Base-by-base conservation (phyloP, 2,797 vertebrate genomes). In the Pygocentrus nattereri region DNA sequence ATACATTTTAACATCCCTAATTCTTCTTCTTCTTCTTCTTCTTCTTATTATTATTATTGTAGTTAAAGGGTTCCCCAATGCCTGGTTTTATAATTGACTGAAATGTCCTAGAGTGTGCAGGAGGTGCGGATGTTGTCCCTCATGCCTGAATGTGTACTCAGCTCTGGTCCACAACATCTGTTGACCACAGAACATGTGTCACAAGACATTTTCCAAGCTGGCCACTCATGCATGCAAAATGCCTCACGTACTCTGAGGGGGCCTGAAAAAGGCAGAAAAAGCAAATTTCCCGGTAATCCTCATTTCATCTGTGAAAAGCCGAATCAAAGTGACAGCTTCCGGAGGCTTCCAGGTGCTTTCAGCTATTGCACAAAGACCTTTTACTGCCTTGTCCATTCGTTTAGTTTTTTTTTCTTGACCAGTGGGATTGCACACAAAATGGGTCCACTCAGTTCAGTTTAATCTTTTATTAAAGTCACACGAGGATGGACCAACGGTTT, bases 171-270 rank as follows among this genome's bases (percentile, higher is more conserved):
- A 79, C 68, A 81, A 65, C 85, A 84, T 84, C 72, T 81, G 76
- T 65, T 73, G 62, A 67, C 50, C 79, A 49, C 44, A 16, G 23
- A 68, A 58, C 16, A 71, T 13, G 27, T 71, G 80, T 81, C 61
- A 82, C 47, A 56, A 78, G 59, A 71, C 69, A 81, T 86, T 83
- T 86, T 67, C 79, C 34, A 5, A 73, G 67, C 38, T 34, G 74
- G 49, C 50, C 8, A 49, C 49, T 85, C 70, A 75, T 80, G 85
- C 83, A 82, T 78, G 54, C 25, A 59, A 38, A 86, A 21, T 49
- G 71, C 23, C 67, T 73, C 34, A 64, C 74, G 34, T 78, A 34
- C 38, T 47, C 50, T 52, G 34, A 34, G 30, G 31, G 69, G 21
- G 54, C 76, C 31, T 61, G 79, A 56, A 41, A 59, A 61, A 21